Percentiles rank a stretch among this genome's conserved stretches.
phyloP scores from a whole-genome alignment of 2,888 invertebrate genomes.

The Trilocha varians region DNA sequence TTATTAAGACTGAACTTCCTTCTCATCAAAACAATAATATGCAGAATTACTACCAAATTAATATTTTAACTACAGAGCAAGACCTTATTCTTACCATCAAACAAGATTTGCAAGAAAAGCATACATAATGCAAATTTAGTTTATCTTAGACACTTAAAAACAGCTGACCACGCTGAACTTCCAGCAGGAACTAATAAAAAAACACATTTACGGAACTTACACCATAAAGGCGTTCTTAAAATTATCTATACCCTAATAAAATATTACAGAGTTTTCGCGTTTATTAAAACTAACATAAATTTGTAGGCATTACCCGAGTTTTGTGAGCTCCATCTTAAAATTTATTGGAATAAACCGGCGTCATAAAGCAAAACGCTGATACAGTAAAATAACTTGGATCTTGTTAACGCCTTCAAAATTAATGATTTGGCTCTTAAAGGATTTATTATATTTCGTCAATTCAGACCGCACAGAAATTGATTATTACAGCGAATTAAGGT shows the following conservation, averaged over 20 bases:
- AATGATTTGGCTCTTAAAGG: neutral
- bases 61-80: too few relatives aligned
- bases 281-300: neutral
- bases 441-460: neutral
- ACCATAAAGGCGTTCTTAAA: neutral
- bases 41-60: too few relatives aligned
- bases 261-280: neutral
- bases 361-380: constrained; percentile 25
- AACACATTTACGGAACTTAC: neutral
- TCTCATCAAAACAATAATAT: too few relatives aligned
- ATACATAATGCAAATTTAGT: too few relatives aligned
- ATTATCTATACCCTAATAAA: neutral
- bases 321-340: constrained; percentile 14
- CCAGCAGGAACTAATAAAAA: too few relatives aligned
- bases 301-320: neutral
- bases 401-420: neutral
- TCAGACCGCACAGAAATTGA: neutral
- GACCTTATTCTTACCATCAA: too few relatives aligned
- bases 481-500: too few relatives aligned
- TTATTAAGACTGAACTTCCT: too few relatives aligned
- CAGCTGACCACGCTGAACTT: too few relatives aligned
- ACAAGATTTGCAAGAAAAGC: too few relatives aligned
- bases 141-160: too few relatives aligned
- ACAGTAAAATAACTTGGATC: constrained; percentile 13
- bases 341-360: constrained; percentile 29